A percentile compares a stretch with the other conserved stretches of the same genome.
phyloP scores from a whole-genome alignment of 64 coral and sea anemone species.

The Actinia equina region DNA sequence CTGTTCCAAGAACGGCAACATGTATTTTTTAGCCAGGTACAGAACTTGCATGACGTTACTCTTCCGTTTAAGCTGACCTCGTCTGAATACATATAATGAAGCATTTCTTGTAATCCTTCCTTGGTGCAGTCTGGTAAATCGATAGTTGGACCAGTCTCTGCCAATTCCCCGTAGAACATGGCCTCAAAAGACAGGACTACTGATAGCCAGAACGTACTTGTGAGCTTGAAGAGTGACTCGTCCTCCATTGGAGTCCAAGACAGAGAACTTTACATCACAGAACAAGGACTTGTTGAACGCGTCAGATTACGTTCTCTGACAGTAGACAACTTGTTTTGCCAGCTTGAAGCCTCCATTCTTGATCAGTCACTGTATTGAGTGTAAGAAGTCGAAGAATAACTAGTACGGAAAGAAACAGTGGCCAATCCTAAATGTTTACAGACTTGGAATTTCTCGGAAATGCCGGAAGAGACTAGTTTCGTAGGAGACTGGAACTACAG shows the following conservation, averaged over 20 bases:
- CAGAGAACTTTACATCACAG: slow-evolving; percentile 46
- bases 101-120: slow-evolving; percentile 32
- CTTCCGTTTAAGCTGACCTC: slow-evolving; percentile 16
- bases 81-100: slow-evolving; percentile 38
- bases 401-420: background rate
- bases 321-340: slow-evolving; percentile 10
- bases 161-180: slow-evolving; percentile 41
- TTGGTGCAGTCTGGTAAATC: slow-evolving; percentile 25
- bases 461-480: too few species aligned
- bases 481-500: too few species aligned
- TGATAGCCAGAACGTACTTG: slow-evolving; percentile 41
- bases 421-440: too few species aligned
- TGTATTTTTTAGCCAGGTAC: slow-evolving; percentile 43
- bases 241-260: background rate
- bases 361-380: background rate
- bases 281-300: slow-evolving; percentile 34
- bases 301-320: slow-evolving; percentile 23
- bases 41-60: slow-evolving; percentile 34
- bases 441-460: too few species aligned
- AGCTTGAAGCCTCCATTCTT: slow-evolving; percentile 7
- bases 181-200: slow-evolving; percentile 48
- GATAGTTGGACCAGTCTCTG: slow-evolving; percentile 18
- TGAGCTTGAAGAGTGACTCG: slow-evolving; percentile 19
- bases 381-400: background rate
- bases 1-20: slow-evolving; percentile 30